Conservation (phyloP, 2,888 invertebrate genomes). For the Iselma pallidipennis region DNA sequence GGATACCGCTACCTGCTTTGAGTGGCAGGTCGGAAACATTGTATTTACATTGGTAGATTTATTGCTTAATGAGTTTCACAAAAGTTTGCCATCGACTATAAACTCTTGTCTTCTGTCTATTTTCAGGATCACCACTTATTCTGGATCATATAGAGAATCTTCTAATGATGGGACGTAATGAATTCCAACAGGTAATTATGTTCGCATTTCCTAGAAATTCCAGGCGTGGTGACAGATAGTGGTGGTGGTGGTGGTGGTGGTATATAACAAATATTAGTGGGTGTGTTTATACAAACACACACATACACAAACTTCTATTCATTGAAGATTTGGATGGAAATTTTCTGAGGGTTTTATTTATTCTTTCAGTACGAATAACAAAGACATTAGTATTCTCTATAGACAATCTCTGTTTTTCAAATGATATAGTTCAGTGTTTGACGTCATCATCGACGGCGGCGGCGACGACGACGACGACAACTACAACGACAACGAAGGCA, state of each 20-base stretch:
- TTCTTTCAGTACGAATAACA: neutral
- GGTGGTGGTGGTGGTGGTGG: constrained; percentile 1
- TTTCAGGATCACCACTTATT: neutral
- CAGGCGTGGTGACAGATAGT: constrained; percentile 5
- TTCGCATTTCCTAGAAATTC: constrained; percentile 19
- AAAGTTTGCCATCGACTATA: too few species aligned
- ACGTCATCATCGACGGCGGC: neutral
- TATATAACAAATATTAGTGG: neutral
- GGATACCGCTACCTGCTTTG: too few species aligned
- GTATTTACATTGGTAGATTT: too few species aligned
- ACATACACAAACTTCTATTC: neutral
- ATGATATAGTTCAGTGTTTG: neutral
- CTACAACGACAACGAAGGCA: neutral
- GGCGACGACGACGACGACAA: neutral
- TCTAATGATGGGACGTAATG: constrained; percentile 10
- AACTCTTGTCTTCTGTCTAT: too few species aligned
- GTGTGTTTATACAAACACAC: neutral
- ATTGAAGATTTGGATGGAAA: neutral
- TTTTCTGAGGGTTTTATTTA: neutral
- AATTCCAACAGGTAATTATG: constrained; percentile 16
- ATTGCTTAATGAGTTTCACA: too few species aligned
- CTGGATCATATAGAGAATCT: too few species aligned
- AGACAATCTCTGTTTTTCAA: neutral
- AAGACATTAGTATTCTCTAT: neutral
- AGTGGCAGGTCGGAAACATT: too few species aligned